Evolutionary conservation across 2,113 vertebrate genomes (phyloP), one percentile per base, ranked within the genome.

Genomic region (Corydoras sp.): DNA sequence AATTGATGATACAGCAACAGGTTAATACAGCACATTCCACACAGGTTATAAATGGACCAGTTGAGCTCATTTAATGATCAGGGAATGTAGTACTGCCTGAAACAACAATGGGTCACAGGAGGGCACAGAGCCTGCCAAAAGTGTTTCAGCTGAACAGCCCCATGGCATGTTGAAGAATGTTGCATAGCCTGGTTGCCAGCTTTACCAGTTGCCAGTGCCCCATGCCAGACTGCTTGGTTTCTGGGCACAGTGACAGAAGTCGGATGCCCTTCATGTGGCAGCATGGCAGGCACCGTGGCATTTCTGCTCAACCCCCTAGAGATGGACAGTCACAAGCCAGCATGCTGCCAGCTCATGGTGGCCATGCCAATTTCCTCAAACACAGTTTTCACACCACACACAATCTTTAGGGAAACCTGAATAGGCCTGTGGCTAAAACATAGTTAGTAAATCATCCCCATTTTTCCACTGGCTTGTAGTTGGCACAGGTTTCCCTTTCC

Each of bases 131-230:
- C 58, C 53, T 89, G 87, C 88, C 87, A 88, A 87, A 71, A 18
- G 49, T n/a, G 65, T 74, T 75, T 75, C 62, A 74, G 81, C 82
- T 87, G 85, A 85, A 85, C 82, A 83, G 77, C 81, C 82, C 79
- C 76, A 62, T 82, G 82, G 75, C 83, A 85, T 91, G 88, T 87
- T 80, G 84, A 86, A 88, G 86, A 89, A 91, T 89, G 85, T 78
- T 74, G 65, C 73, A 68, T 69, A 68, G 63, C 69, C 18, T 51
- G 74, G 74, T 82, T 91, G 88, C 88, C 88, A 90, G 84, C 75
- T 85, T 81, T 70, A 77, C 78, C 81, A 77, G 79, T 86, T 85
- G 86, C 84, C 49, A 64, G 51, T 78, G 72, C 62, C 71, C 72
- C 63, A 75, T 89, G 88, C 85, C 87, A 89, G 80, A 18, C 64